Evolutionary conservation across 2,113 vertebrate genomes (phyloP).

Genomic region (Clupea harengus): DNA sequence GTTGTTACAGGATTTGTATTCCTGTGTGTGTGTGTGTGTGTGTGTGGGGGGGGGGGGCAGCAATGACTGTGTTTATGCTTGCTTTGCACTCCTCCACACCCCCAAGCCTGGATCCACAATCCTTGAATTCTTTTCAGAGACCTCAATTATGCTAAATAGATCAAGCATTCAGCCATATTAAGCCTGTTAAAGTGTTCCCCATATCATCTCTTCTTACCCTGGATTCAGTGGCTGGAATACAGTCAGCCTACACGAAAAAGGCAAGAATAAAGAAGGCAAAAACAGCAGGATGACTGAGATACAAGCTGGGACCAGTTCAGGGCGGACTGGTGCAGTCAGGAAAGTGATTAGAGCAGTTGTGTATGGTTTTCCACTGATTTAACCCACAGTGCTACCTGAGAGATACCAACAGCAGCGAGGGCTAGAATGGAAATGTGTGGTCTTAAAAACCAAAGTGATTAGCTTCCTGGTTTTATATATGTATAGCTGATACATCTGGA

Average conservation of each 20-base stretch:
- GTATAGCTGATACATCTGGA: too few relatives aligned
- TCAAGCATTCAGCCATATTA: conserved; percentile 35
- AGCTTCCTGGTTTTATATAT: too few relatives aligned
- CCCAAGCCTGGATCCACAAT: conserved; percentile 29
- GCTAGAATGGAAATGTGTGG: too few relatives aligned
- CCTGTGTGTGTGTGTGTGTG: not conserved
- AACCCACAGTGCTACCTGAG: too few relatives aligned
- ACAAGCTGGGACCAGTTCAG: not conserved
- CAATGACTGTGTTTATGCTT: conserved; percentile 31
- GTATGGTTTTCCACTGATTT: too few relatives aligned
- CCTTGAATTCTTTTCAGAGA: conserved; percentile 41
- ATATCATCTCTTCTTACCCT: conserved; percentile 20
- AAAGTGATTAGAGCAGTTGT: too few relatives aligned
- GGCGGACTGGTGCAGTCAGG: not conserved
- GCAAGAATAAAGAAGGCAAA: not conserved
- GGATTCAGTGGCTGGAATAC: conserved; percentile 8
- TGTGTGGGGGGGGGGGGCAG: not conserved
- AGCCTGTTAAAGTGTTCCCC: conserved; percentile 39
- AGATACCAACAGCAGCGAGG: too few relatives aligned
- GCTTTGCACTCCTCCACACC: conserved; percentile 34
- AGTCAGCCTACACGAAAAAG: conserved; percentile 5
- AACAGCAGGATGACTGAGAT: not conserved
- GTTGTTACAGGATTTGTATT: too few relatives aligned
- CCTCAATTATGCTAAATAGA: conserved; percentile 49
- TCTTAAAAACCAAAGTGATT: too few relatives aligned